Evolutionary conservation across 2,113 vertebrate genomes (phyloP), one percentile per base, ranked within the genome.

Genomic region (mouse (Mus musculus)): DNA sequence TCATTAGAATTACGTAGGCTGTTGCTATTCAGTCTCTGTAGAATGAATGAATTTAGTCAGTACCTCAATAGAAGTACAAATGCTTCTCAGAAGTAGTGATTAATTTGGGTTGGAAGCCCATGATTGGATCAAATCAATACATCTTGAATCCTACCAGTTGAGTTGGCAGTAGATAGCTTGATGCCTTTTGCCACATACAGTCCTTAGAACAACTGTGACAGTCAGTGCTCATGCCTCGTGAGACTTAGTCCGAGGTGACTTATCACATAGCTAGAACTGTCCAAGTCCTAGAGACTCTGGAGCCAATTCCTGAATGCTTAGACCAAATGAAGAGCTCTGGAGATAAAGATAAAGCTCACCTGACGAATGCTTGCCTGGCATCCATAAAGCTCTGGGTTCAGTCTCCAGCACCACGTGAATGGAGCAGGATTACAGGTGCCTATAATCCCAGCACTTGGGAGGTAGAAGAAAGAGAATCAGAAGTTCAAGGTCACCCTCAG

Each of bases 71-170:
- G 72, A 89, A 13, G n/a, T 56, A 94, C 26, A 96, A 87, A 78
- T 78, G 10, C 95, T 95, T 96, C 82, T 94, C 93, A 89, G 49
- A 65, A 73, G 4, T 92, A 93, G 84, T 92, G 80, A 92, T 88
- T 75, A 88, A 93, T 97, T 96, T 54, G 76, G 71, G n/a, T 90
- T 92, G 61, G 90, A 90, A 61, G 85, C 67, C 96, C 78, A 93
- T 16, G 52, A 85, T 93, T 84, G n/a, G 56, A 71, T 90, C 0
- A 7, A 85, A 80, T 95, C 0, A 9, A 81, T 85, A 95, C 73
- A 94, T 84, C 91, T 36, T 71, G 56, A 97, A 72, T 36, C 65
- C 77, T 67, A 49, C 89, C 42, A 89, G n/a, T 65, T 65, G 14
- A 81, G 28, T 87, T 78, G 54, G 67, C 67, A 94, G 42, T 90